Base-by-base conservation (phyloP, 2,888 invertebrate species). In the Nezara viridula region DNA sequence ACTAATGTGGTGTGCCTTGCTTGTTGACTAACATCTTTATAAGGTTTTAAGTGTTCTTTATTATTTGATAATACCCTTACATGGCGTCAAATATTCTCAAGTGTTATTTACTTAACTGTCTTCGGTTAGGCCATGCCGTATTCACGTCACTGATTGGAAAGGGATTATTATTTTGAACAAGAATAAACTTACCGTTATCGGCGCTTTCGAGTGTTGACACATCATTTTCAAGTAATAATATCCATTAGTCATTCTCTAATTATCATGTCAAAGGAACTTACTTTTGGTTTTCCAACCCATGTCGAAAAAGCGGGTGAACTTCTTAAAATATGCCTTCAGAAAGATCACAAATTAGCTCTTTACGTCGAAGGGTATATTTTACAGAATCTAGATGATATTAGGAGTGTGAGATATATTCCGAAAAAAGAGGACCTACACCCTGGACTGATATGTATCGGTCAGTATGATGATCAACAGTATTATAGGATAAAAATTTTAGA, bases 281-380 rank as follows among this genome's bases (percentile, higher is more conserved):
- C 49, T 7, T 88, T 37, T 24, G 81, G 88, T 50, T 88, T 88
- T 85, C 88, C 88, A 12, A 96, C 96, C 90, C 94, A 95, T 93
- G 94, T 96, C 90, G 96, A 96, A 92, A 94, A 94, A 88, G 95
- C 95, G 90, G 95, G 95, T 50, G 94, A 95, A 90, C 95, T 95
- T 92, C 93, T 97, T 90, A 95, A 95, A 93, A 93, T 97, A 92
- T 96, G 95, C 94, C 96, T 96, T 49, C 96, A 96, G 92, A 93
- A 94, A 0, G 95, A 95, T 91, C 88, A 89, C 40, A 77, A 88
- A 81, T 86, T 88, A 73, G 89, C 44, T 40, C n/a, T 50, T 2
- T 86, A 81, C 44, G 73, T 90, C 21, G 90, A 90, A 86, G 89
- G 52, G 32, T 88, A 81, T 52, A 37, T 88, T 14, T 49, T 50